A percentile compares a stretch with the other conserved stretches of the same genome.
Conservation (phyloP, 2,888 invertebrate genomes). For the Piscicola geometra region DNA sequence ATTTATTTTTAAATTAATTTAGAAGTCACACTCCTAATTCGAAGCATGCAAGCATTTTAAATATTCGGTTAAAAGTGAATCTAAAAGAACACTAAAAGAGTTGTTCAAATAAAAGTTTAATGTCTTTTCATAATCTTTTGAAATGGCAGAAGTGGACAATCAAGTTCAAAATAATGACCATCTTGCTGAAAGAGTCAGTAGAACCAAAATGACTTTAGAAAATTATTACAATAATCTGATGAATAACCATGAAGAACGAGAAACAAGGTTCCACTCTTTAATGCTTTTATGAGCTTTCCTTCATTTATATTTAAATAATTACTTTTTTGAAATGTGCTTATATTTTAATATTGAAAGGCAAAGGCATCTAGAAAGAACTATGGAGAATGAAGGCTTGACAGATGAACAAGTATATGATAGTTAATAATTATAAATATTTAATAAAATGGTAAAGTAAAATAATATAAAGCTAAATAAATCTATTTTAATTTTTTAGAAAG, state of each 20-base stretch:
- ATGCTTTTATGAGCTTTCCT: slow-evolving; percentile 9
- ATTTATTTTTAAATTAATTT: too few relatives aligned
- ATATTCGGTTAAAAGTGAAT: neutral
- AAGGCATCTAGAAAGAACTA: slow-evolving; percentile 74
- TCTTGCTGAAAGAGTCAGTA: slow-evolving; percentile 95
- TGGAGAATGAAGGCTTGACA: slow-evolving; percentile 88
- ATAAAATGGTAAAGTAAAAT: neutral
- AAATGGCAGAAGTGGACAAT: slow-evolving; percentile 56
- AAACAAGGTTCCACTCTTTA: slow-evolving; percentile 68
- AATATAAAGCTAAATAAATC: neutral
- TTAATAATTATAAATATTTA: neutral
- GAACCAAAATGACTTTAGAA: slow-evolving; percentile 94
- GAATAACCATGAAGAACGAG: slow-evolving; percentile 92
- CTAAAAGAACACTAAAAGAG: neutral
- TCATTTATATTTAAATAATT: too few relatives aligned
- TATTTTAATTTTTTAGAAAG: slow-evolving; percentile 61
- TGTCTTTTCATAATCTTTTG: slow-evolving; percentile 14
- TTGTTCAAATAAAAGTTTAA: neutral
- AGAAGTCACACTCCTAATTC: too few relatives aligned
- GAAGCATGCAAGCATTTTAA: too few relatives aligned
- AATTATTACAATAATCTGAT: slow-evolving; percentile 98
- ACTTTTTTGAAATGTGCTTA: too few relatives aligned
- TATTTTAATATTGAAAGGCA: slow-evolving; percentile 19
- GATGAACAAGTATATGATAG: slow-evolving; percentile 68
- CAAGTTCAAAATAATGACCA: slow-evolving; percentile 72